These are phyloP conservation scores for Stomatorhinus walkeri DNA, from an alignment of 2,797 vertebrate species.

Conservation along the genomic window DNA sequence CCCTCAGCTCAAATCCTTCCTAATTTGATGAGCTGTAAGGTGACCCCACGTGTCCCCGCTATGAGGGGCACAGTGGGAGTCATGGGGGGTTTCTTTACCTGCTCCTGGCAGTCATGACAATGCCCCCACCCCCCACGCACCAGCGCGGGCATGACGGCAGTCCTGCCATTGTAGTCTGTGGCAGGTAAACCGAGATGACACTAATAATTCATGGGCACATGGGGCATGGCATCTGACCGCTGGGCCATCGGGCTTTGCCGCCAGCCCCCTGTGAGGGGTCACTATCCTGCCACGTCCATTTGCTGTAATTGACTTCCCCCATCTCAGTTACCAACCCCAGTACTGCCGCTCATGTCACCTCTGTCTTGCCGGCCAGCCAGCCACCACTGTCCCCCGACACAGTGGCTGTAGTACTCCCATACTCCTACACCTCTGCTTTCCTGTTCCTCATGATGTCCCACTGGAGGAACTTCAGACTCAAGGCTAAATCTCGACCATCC, in stretches of 20 bases:
- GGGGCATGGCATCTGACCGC: constrained; percentile 49
- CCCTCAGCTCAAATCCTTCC: constrained; percentile 46
- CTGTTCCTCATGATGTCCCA: not conserved
- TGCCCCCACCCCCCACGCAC: constrained; percentile 35
- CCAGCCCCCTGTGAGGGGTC: constrained; percentile 55
- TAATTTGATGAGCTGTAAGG: constrained; percentile 69
- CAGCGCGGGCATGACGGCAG: constrained; percentile 41
- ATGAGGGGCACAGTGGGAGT: constrained; percentile 46
- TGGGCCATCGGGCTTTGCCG: constrained; percentile 42
- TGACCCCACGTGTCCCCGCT: constrained; percentile 48
- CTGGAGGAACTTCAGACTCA: not conserved
- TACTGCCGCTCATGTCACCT: not conserved
- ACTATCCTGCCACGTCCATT: constrained; percentile 56
- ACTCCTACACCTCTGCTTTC: not conserved
- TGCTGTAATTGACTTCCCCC: constrained; percentile 57
- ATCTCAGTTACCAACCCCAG: constrained; percentile 16
- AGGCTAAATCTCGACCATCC: not conserved
- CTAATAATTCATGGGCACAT: constrained; percentile 67
- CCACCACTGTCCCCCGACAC: not conserved
- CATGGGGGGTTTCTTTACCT: constrained; percentile 58
- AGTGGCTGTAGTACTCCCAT: not conserved
- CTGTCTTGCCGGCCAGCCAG: not conserved
- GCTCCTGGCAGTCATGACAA: constrained; percentile 39
- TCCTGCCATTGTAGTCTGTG: constrained; percentile 48
- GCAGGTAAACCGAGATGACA: constrained; percentile 62